Evolutionary conservation across 2,888 invertebrate genomes (phyloP), one percentile per base, ranked within the genome.

Genomic region (Enoplolaimus lenunculus): DNA sequence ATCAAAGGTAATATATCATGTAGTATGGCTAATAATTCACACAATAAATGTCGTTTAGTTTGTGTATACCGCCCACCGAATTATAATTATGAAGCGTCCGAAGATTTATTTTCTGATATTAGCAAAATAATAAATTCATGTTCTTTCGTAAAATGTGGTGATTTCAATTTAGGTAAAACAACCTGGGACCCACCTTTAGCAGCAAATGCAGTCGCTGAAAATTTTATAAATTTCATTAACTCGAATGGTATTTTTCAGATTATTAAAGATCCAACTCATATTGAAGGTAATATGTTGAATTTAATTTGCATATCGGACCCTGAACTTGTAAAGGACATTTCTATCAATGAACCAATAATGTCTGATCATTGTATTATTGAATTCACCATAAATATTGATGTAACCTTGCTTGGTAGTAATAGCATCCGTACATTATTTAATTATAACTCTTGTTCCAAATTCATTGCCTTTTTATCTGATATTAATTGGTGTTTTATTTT

Each of bases 401-500:
- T n/a, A n/a, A n/a, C n/a, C n/a, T 57, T 57, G 64, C 64, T 7
- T 16, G 64, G 64, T 33, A 26, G 30, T 7, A 62, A 13, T 7
- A 62, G 31, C 31, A 33, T 13, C n/a, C n/a, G n/a, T n/a, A n/a
- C n/a, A n/a, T n/a, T n/a, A n/a, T n/a, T n/a, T n/a, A n/a, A n/a
- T n/a, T n/a, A n/a, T n/a, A n/a, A n/a, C n/a, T n/a, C n/a, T n/a
- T n/a, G n/a, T n/a, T n/a, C n/a, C n/a, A n/a, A n/a, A n/a, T n/a
- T n/a, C n/a, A n/a, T n/a, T n/a, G 64, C 26, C 31, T 62, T 62
- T 62, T 26, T 62, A 7, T 16, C 28, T 13, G 31, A 62, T n/a
- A 7, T 62, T 62, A 33, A 62, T 62, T 62, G 64, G 64, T 29
- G n/a, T 62, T 13, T 13, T 13, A 62, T 62, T 13, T 62, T 62